phyloP scores from a whole-genome alignment of 1,140 invertebrate species.

The Drosophila saltans region DNA sequence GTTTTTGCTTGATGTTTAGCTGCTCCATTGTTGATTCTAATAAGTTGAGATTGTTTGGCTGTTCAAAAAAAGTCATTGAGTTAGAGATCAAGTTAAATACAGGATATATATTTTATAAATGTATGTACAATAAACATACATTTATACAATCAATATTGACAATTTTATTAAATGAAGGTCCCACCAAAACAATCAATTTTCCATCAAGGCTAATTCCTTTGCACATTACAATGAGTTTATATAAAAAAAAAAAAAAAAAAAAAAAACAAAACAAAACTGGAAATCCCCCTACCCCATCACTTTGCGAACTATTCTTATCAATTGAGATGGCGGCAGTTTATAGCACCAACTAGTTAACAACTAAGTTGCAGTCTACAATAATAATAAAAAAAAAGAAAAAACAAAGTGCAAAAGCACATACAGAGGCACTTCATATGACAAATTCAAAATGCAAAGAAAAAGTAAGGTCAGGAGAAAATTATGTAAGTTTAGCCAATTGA shows the following conservation, averaged over 20 bases:
- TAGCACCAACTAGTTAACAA: constrained; percentile 13
- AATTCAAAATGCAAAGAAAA: constrained; percentile 34
- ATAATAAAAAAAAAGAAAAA: neutral
- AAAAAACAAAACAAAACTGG: neutral
- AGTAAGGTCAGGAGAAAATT: constrained; percentile 59
- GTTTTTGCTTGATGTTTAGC: neutral
- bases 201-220: constrained; percentile 6
- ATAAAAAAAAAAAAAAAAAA: too few relatives aligned
- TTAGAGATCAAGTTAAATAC: constrained; percentile 10
- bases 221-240: neutral
- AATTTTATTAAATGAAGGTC: constrained; percentile 1
- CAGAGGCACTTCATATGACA: constrained; percentile 25
- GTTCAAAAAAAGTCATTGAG: neutral
- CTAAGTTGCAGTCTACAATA: constrained; percentile 39
- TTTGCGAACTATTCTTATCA: constrained; percentile 12
- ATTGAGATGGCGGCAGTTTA: constrained; percentile 5
- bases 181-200: constrained; percentile 3
- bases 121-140: constrained; percentile 2
- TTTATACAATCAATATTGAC: constrained; percentile 5
- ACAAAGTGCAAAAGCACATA: constrained; percentile 19
- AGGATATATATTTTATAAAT: constrained; percentile 13
- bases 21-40: neutral
- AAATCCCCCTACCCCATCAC: neutral
- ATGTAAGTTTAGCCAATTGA: constrained; percentile 40
- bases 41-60: neutral